Base-by-base conservation (phyloP, 2,797 vertebrate genomes). In the Dromococcyx pavoninus region DNA sequence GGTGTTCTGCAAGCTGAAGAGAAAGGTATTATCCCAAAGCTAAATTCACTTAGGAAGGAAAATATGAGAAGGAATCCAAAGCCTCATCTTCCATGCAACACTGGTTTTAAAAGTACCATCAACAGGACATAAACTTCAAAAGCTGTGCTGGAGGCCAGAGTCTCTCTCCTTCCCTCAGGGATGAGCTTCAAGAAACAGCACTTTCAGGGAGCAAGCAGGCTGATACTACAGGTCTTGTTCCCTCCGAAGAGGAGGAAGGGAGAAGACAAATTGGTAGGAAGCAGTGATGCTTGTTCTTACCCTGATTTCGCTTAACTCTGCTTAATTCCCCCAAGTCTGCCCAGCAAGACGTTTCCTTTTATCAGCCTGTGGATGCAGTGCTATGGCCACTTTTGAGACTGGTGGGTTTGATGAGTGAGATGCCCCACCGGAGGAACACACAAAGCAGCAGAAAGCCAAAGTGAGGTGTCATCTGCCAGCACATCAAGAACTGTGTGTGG, bases 401-500 rank as follows among this genome's bases (percentile, higher is more conserved):
- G 57, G 56, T 69, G 54, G 39, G 32, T n/a, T 74, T 56, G 44
- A 71, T 62, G 25, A 12, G 2, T 18, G 62, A 89, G 67, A 57
- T 67, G 43, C 65, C 37, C 30, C 48, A 48, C 3, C 4, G 8
- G 3, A 78, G 70, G 46, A 76, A n/a, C 0, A 0, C 46, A 50
- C 83, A 82, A 74, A 56, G 61, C 73, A 56, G 39, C 69, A 77
- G 61, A 81, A 54, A 77, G 65, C 17, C 64, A 64, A 86, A 7
- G 32, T 41, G 35, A 50, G 30, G 16, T 17, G 11, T 69, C 66
- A 56, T 27, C 62, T 74, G 57, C 44, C 57, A 85, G 73, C 25
- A 10, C 5, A 43, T 50, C 25, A 57, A 53, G 41, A 71, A 35
- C 23, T 3, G 0, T 2, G 3, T 17, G 18, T 13, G 41, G 54